Evolutionary conservation across 2,888 invertebrate species (phyloP).

Genomic region (Rhamnusium bicolor): DNA sequence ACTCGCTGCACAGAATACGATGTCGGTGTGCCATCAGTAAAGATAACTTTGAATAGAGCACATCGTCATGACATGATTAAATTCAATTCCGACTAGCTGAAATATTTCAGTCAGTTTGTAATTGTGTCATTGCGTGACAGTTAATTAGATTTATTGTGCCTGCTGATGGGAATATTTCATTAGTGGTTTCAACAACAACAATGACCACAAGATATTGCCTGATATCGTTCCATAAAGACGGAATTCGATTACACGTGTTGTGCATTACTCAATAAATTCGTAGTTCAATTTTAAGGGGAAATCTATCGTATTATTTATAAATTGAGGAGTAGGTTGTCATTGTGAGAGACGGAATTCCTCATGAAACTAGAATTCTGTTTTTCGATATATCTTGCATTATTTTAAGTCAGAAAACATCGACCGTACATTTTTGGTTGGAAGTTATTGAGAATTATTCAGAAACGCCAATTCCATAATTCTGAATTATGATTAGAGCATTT

Average conservation of each 20-base stretch:
- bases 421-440: too few relatives aligned
- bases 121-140: slow-evolving; percentile 55
- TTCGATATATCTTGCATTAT: too few relatives aligned
- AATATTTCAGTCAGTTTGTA: slow-evolving; percentile 56
- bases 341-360: too few relatives aligned
- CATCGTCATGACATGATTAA: slow-evolving; percentile 48
- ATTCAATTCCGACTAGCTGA: slow-evolving; percentile 53
- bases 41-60: slow-evolving; percentile 34
- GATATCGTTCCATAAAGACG: slow-evolving; percentile 29
- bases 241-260: slow-evolving; percentile 8
- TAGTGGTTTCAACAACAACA: slow-evolving; percentile 36
- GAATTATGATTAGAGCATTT: too few relatives aligned
- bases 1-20: background rate
- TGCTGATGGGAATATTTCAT: slow-evolving; percentile 55
- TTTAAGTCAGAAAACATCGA: too few relatives aligned
- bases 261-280: background rate
- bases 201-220: slow-evolving; percentile 40
- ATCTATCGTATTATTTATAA: too few relatives aligned
- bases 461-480: too few relatives aligned
- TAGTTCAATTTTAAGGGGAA: background rate
- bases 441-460: too few relatives aligned
- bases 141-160: slow-evolving; percentile 58
- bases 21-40: background rate
- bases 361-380: too few relatives aligned
- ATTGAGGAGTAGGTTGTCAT: too few relatives aligned